phyloP scores from a whole-genome alignment of 2,797 vertebrate genomes.

The Parambassis ranga region DNA sequence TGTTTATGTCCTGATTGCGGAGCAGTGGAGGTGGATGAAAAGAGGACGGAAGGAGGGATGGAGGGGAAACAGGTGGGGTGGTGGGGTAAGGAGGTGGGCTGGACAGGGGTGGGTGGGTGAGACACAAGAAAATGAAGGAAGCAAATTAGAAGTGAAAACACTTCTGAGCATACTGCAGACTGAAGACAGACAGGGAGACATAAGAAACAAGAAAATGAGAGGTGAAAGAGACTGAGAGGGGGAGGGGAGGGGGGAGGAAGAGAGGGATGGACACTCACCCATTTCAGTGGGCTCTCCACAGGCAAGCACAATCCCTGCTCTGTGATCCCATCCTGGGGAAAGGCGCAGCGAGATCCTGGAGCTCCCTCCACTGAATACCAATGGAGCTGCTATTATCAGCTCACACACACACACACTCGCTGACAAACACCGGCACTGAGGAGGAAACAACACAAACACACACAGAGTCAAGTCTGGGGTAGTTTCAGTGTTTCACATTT shows the following conservation, averaged over 20 bases:
- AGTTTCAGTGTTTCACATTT: conserved; percentile 43
- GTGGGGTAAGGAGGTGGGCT: conserved; percentile 12
- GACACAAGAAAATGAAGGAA: conserved; percentile 28
- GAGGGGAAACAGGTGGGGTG: conserved; percentile 70
- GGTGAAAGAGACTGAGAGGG: conserved; percentile 40
- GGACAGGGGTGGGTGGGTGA: conserved; percentile 35
- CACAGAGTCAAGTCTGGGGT: conserved; percentile 62
- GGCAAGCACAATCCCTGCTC: conserved; percentile 84
- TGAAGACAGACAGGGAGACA: conserved; percentile 6
- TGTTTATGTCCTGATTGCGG: conserved; percentile 15
- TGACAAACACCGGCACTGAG: conserved; percentile 63
- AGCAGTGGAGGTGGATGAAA: conserved; percentile 5
- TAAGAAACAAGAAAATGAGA: conserved; percentile 30
- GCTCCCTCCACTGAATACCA: conserved; percentile 83
- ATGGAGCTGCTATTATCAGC: conserved; percentile 79
- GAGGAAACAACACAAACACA: conserved; percentile 55
- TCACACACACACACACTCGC: conserved; percentile 50
- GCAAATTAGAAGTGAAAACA: conserved; percentile 25
- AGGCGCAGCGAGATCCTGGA: conserved; percentile 80
- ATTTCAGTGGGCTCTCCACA: conserved; percentile 75
- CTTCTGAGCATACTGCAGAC: conserved; percentile 20
- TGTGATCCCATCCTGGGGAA: conserved; percentile 83
- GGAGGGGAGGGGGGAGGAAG: not conserved
- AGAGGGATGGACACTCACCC: conserved; percentile 70
- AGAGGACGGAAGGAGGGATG: conserved; percentile 20